Conservation (phyloP, 2,113 vertebrate species). For the Dicrurus megarhynchus region DNA sequence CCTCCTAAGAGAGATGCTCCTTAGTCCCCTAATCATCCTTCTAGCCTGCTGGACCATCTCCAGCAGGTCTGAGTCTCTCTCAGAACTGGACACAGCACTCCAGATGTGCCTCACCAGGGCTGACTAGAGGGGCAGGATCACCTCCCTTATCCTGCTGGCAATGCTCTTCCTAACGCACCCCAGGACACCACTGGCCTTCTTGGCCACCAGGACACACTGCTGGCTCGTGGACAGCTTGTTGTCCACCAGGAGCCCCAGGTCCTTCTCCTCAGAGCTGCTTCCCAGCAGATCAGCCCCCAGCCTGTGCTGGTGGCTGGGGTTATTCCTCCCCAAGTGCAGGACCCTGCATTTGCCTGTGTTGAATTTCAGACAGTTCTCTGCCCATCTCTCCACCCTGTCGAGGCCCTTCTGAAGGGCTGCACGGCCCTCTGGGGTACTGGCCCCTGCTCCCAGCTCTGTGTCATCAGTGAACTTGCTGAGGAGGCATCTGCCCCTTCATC, state of each 20-base stretch:
- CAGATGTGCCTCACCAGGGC: not conserved
- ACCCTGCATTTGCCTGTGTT: not conserved
- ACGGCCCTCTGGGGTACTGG: not conserved
- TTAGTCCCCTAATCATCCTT: not conserved
- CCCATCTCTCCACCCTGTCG: not conserved
- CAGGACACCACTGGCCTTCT: not conserved
- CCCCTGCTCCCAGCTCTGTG: not conserved
- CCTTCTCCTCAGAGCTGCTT: not conserved
- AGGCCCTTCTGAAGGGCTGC: not conserved
- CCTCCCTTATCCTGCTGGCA: rapidly evolving
- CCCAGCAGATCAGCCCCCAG: not conserved
- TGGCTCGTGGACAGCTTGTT: not conserved
- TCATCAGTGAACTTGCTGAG: not conserved
- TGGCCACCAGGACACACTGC: not conserved
- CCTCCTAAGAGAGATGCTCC: not conserved
- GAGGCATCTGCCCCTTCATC: not conserved
- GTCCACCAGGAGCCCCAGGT: not conserved
- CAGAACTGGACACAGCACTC: not conserved
- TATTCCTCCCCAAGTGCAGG: not conserved
- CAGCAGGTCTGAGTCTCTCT: not conserved
- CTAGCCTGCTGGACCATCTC: not conserved
- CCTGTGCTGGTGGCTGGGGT: not conserved
- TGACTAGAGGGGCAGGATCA: not conserved
- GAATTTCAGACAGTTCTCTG: not conserved
- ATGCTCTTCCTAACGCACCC: not conserved